These are phyloP conservation scores for Gambusia affinis DNA, from an alignment of 2,113 vertebrate species.

Conservation along the genomic window DNA sequence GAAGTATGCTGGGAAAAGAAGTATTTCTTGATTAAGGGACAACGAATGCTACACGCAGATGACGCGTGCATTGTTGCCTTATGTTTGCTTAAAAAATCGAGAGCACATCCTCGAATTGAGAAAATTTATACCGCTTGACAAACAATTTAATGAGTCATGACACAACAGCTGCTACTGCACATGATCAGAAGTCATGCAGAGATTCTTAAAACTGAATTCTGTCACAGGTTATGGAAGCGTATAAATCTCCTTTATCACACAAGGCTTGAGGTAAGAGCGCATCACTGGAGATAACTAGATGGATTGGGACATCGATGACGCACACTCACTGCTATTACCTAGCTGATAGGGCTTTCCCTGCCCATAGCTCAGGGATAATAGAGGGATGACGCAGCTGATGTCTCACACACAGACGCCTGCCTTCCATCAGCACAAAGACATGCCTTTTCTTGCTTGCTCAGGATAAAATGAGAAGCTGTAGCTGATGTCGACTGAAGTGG, in stretches of 20 bases:
- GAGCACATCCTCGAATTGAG: neutral
- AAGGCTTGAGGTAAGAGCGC: conserved; percentile 32
- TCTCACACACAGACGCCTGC: conserved; percentile 3
- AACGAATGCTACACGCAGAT: too few species aligned
- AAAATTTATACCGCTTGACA: neutral
- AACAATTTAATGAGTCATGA: neutral
- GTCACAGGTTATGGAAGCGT: conserved; percentile 24
- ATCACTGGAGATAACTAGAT: conserved; percentile 50
- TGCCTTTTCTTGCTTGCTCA: neutral
- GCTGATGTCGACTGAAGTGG: too few species aligned
- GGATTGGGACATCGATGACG: conserved; percentile 56
- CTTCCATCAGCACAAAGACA: neutral
- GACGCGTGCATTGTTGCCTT: too few species aligned
- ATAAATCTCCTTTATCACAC: conserved; percentile 15
- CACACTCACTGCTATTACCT: conserved; percentile 38
- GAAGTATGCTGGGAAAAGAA: too few species aligned
- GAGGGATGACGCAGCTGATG: conserved; percentile 35
- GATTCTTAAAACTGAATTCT: neutral
- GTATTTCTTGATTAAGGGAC: too few species aligned
- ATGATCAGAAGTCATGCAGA: neutral
- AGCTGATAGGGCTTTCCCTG: conserved; percentile 63
- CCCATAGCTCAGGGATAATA: conserved; percentile 38
- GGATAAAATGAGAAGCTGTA: too few species aligned
- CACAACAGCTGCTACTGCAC: neutral
- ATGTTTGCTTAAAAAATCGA: neutral